Base-by-base conservation (phyloP, 2,797 vertebrate genomes). In the Remorina albescens region DNA sequence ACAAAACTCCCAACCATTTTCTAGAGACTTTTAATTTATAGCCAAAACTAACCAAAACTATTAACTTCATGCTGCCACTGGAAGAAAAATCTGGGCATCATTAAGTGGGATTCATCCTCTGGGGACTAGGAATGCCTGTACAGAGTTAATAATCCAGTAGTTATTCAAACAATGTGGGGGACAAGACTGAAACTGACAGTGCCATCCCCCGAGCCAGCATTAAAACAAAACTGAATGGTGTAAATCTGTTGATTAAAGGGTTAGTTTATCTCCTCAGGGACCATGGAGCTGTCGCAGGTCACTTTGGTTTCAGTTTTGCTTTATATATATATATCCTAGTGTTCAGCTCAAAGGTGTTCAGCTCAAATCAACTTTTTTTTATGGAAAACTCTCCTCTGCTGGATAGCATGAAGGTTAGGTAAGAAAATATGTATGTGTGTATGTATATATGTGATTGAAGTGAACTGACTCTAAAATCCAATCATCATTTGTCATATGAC, bases 401-500 rank as follows among this genome's bases (percentile, higher is more conserved):
- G 32, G 25, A 49, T 49, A 11, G 36, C 25, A 53, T n/a, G 46
- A 5, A 30, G 37, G 13, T 4, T 23, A 32, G 26, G 10, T 18
- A 21, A 19, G 36, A 37, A 60, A 62, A 54, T 42, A 11, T 3
- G 21, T 8, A 50, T 73, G 25, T 23, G 32, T 56, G 47, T 18
- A 21, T 30, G 30, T 30, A 30, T 30, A 50, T 73, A 37, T 56
- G 47, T 18, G 19, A 47, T 41, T 30, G 53, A 21, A 3, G n/a
- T 59, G 32, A 61, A 11, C 9, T 42, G 16, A 51, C 51, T 53
- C 25, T 47, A 30, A 66, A 56, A 57, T 42, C 51, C 21, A 64
- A 9, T 62, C 37, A 57, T 46, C 8, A n/a, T 32, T 44, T 46
- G n/a, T 49, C 28, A 65, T 30, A 44, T 56, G 37, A 19, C 42